Base-by-base conservation (phyloP, 2,113 vertebrate species). In the Tupaia chinensis region DNA sequence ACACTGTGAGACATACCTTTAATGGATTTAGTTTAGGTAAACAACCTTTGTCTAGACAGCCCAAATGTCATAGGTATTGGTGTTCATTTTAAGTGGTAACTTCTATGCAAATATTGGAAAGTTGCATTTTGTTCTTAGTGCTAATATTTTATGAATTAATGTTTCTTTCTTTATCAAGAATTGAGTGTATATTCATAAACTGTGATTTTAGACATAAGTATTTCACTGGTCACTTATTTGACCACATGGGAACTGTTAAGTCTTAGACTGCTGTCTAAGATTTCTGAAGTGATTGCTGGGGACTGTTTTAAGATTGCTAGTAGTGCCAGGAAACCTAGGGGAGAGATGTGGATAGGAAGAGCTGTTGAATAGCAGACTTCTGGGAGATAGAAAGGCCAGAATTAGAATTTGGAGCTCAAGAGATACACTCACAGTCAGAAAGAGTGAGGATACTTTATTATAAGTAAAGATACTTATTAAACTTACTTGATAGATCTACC, bases 1-100 rank as follows among this genome's bases (percentile, higher is more conserved):
- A 95, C 97, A 96, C 93, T 95, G 94, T 91, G 97, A 97, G 97
- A 96, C 97, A 97, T 95, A 97, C 96, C 94, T 96, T 97, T 97
- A 97, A 97, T 97, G 96, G 97, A 98, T 98, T 98, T 97, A 97
- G 97, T 98, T 97, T 97, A 94, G 95, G 97, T 97, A 98, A 97
- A 98, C 97, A 98, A 97, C 93, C 96, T 97, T 97, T 97, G 97
- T 98, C 97, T 98, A 97, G 97, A 98, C 97, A 97, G 97, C 87
- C 93, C 94, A 98, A 98, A 98, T 98, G 97, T 98, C 97, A 98
- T 89, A 98, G 95, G 97, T 97, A 95, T 82, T 72, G 93, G 95
- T 93, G 93, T 74, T 98, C 97, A 98, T 98, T 97, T 97, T 98
- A 98, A 98, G 97, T 96, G 96, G 97, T 97, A 96, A 95, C 96